A percentile compares a stretch with the other conserved stretches of the same genome.
These are phyloP conservation scores for Littorina saxatilis DNA, from an alignment of 1,140 invertebrate genomes.

Conservation along the genomic window DNA sequence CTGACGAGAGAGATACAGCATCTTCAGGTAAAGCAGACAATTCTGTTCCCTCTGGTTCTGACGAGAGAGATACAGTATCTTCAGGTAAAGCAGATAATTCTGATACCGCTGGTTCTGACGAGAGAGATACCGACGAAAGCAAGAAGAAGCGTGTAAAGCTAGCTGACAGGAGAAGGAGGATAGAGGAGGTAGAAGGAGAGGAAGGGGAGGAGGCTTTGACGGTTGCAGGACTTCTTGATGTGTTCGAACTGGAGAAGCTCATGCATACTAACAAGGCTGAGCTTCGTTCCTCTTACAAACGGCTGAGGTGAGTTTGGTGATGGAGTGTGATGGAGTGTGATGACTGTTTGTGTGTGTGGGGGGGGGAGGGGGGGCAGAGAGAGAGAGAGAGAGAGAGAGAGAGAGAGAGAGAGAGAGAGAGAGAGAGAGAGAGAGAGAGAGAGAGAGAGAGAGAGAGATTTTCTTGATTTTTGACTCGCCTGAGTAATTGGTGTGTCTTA, in stretches of 20 bases:
- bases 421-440: neutral
- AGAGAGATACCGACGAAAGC: too few species aligned
- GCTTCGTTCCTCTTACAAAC: neutral
- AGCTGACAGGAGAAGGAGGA: conserved; percentile 14
- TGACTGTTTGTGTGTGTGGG: too few species aligned
- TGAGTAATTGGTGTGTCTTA: neutral
- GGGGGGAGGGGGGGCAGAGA: neutral
- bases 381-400: neutral
- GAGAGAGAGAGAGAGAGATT: neutral
- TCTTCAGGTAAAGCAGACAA: too few species aligned
- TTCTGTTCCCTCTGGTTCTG: too few species aligned
- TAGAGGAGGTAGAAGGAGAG: neutral
- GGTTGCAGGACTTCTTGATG: conserved; percentile 6
- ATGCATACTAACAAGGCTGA: neutral
- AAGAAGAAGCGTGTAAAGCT: too few species aligned
- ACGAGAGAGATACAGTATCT: too few species aligned
- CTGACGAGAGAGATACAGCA: too few species aligned
- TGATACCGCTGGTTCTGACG: too few species aligned
- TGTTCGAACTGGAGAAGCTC: neutral
- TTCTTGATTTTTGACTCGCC: too few species aligned
- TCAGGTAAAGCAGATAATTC: too few species aligned
- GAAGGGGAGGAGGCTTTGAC: too few species aligned
- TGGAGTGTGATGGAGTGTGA: neutral
- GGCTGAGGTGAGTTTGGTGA: neutral
- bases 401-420: neutral